Evolutionary conservation across 2,113 vertebrate species (phyloP).

Genomic region (Thalassoma bifasciatum): DNA sequence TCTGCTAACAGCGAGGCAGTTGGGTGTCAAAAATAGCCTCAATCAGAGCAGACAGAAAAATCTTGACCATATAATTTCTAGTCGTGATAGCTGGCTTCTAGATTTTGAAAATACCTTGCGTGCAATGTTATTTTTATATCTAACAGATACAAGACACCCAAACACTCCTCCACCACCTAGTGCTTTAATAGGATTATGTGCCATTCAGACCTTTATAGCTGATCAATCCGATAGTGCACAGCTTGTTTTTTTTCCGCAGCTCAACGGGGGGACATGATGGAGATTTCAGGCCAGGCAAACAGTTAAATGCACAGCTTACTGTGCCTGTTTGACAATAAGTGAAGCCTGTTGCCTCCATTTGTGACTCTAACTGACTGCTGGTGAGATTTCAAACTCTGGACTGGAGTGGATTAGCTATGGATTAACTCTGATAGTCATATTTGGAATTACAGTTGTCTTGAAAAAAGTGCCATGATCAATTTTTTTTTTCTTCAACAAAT

Average conservation of each 20-base stretch:
- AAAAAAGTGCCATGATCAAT: no score
- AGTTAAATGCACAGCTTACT: background rate
- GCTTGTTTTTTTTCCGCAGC: constrained; percentile 9
- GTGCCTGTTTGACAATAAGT: background rate
- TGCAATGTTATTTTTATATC: constrained; percentile 23
- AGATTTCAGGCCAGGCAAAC: constrained; percentile 15
- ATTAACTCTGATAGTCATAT: background rate
- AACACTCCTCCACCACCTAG: background rate
- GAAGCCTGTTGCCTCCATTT: background rate
- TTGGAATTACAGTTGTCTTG: background rate
- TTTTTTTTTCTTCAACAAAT: background rate
- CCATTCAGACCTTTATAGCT: constrained; percentile 5
- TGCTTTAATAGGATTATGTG: constrained; percentile 33
- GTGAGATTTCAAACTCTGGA: background rate
- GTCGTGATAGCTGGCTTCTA: background rate
- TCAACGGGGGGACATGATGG: constrained; percentile 9
- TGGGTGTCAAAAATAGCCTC: background rate
- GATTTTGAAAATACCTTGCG: background rate
- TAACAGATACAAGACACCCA: constrained; percentile 5
- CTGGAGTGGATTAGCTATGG: no score
- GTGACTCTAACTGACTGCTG: background rate
- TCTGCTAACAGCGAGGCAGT: background rate
- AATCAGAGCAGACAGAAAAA: background rate
- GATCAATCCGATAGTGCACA: constrained; percentile 11
- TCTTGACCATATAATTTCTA: constrained; percentile 1